Percentiles rank a stretch among this genome's conserved stretches.
These are phyloP conservation scores for Himalopsyche phryganea DNA, from an alignment of 1,140 invertebrate genomes.

Conservation along the genomic window DNA sequence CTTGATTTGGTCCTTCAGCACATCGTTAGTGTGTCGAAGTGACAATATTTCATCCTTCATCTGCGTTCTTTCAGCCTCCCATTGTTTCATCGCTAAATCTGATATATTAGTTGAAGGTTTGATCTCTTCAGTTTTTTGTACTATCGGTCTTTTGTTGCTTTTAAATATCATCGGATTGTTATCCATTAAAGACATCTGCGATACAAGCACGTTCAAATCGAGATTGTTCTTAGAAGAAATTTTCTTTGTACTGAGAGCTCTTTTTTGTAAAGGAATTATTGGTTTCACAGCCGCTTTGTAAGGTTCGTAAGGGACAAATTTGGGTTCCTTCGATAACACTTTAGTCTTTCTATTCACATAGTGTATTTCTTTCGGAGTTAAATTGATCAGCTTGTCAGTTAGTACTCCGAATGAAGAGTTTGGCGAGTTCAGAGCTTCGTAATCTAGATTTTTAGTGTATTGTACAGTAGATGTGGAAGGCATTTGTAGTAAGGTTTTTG, in stretches of 20 bases:
- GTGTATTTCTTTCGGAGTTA: conserved; percentile 30
- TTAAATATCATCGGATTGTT: conserved; percentile 51
- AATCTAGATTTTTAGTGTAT: conserved; percentile 1
- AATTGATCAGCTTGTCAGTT: conserved; percentile 20
- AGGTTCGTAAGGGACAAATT: conserved; percentile 85
- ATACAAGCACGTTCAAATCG: conserved; percentile 65
- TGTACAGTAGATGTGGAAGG: background rate
- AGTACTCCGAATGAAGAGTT: conserved; percentile 3
- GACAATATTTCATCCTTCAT: conserved; percentile 44
- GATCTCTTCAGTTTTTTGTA: conserved; percentile 50
- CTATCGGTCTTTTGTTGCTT: conserved; percentile 45
- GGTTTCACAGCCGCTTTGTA: conserved; percentile 82
- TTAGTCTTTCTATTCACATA: conserved; percentile 25
- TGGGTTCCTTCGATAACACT: conserved; percentile 62
- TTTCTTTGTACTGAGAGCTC: conserved; percentile 41
- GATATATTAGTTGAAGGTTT: conserved; percentile 30
- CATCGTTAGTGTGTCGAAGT: conserved; percentile 42
- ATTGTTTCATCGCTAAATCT: conserved; percentile 21
- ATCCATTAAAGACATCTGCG: conserved; percentile 64
- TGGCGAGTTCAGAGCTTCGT: background rate
- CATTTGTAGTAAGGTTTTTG: background rate
- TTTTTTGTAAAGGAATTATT: conserved; percentile 58
- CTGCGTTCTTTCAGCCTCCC: conserved; percentile 38
- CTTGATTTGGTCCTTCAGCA: conserved; percentile 48
- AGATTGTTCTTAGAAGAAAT: conserved; percentile 60